Evolutionary conservation across 1,140 invertebrate genomes (phyloP).

Genomic region (Drosophila pandora): DNA sequence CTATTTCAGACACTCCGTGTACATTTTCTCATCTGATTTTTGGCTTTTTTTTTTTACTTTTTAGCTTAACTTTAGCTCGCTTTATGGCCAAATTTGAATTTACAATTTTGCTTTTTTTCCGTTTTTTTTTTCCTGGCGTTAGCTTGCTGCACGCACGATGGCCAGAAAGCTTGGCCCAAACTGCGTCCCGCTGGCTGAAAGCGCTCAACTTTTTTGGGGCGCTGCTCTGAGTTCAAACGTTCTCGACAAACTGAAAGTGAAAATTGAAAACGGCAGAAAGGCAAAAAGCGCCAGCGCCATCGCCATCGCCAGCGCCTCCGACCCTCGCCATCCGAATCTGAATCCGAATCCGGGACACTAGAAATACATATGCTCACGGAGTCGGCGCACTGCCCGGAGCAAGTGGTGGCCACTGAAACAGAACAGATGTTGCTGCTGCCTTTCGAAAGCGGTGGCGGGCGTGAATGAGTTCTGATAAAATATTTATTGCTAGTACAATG

Average conservation of each 20-base stretch:
- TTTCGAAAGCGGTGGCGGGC: slow-evolving; percentile 36
- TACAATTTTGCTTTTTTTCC: slow-evolving; percentile 14
- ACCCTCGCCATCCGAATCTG: slow-evolving; percentile 34
- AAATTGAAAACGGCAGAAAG: slow-evolving; percentile 52
- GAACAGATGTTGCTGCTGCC: slow-evolving; percentile 51
- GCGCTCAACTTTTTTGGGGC: slow-evolving; percentile 33
- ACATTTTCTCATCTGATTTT: slow-evolving; percentile 41
- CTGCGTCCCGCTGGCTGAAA: slow-evolving; percentile 41
- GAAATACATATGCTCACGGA: slow-evolving; percentile 42
- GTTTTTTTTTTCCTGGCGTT: slow-evolving; percentile 18
- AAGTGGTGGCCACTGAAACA: slow-evolving; percentile 66
- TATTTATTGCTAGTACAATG: slow-evolving; percentile 12
- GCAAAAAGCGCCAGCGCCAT: slow-evolving; percentile 50
- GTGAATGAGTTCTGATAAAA: slow-evolving; percentile 24
- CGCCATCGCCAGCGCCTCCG: slow-evolving; percentile 42
- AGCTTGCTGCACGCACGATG: slow-evolving; percentile 57
- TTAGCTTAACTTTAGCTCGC: slow-evolving; percentile 2
- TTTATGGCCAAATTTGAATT: slow-evolving; percentile 1
- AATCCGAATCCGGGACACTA: slow-evolving; percentile 69
- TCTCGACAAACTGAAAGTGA: slow-evolving; percentile 79
- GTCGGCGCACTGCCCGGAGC: slow-evolving; percentile 56
- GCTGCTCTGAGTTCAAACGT: slow-evolving; percentile 68
- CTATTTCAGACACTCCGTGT: slow-evolving; percentile 56
- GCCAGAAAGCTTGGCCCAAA: slow-evolving; percentile 36
- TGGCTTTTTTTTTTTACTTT: not conserved